Evolutionary conservation across 2,888 invertebrate genomes (phyloP).

Genomic region (Coronaproctus castanopsis): DNA sequence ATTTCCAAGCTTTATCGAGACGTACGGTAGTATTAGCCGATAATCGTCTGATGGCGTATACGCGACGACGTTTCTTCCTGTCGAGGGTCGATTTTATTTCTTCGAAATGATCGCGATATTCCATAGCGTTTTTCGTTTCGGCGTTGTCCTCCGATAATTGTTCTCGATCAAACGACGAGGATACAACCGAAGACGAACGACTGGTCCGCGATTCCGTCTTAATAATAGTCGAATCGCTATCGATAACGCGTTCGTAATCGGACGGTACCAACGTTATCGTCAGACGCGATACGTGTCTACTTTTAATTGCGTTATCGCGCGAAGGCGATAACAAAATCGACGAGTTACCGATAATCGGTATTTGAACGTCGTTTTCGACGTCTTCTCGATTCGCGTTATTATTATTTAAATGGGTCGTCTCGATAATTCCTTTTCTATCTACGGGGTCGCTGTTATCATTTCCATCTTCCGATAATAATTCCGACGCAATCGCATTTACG

Average conservation of each 20-base stretch:
- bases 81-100: background rate
- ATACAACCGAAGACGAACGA: background rate
- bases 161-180: background rate
- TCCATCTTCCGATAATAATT: background rate
- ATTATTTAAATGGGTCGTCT: background rate
- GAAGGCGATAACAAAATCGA: too few relatives aligned
- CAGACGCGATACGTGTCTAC: constrained; percentile 7
- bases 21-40: constrained; percentile 11
- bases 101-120: background rate
- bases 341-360: too few relatives aligned
- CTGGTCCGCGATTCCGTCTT: background rate
- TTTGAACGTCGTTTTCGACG: background rate
- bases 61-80: background rate
- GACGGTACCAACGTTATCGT: background rate
- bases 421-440: background rate
- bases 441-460: background rate
- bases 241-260: background rate
- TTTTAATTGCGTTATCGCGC: background rate
- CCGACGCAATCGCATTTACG: background rate
- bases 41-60: background rate
- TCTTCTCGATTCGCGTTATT: background rate
- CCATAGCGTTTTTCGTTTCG: background rate
- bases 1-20: constrained; percentile 18
- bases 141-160: background rate
- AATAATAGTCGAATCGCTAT: background rate